These are phyloP conservation scores for Euclidia mi DNA, from an alignment of 2,888 invertebrate species.

Conservation along the genomic window DNA sequence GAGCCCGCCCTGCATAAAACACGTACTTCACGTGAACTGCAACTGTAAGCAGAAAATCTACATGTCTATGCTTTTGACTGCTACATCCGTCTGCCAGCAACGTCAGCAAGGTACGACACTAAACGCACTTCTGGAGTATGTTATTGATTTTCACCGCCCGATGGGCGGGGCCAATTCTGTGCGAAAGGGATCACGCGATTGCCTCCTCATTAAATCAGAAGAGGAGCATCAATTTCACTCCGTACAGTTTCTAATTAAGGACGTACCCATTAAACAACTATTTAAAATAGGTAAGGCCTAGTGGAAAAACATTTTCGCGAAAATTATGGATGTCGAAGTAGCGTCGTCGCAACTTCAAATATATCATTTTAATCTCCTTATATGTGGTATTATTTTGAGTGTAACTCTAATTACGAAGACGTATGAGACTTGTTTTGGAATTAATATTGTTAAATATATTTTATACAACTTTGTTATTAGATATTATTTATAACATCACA, in stretches of 20 bases:
- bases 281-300: slow-evolving; percentile 86
- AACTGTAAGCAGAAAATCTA: slow-evolving; percentile 44
- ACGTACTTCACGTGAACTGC: slow-evolving; percentile 25
- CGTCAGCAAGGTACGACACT: slow-evolving; percentile 85
- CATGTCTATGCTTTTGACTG: slow-evolving; percentile 53
- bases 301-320: slow-evolving; percentile 81
- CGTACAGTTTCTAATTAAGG: slow-evolving; percentile 87
- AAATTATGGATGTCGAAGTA: slow-evolving; percentile 76
- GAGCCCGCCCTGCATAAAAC: slow-evolving; percentile 29
- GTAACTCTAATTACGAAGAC: too few relatives aligned
- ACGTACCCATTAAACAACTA: slow-evolving; percentile 88
- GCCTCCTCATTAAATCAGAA: slow-evolving; percentile 87
- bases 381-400: slow-evolving; percentile 36
- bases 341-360: slow-evolving; percentile 66
- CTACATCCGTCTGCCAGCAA: slow-evolving; percentile 66
- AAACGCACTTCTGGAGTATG: slow-evolving; percentile 88
- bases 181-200: slow-evolving; percentile 88
- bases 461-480: too few relatives aligned
- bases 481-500: too few relatives aligned
- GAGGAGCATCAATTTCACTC: slow-evolving; percentile 83
- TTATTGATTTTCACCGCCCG: slow-evolving; percentile 89
- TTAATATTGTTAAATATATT: too few relatives aligned
- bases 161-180: slow-evolving; percentile 86
- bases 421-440: too few relatives aligned
- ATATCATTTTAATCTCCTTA: slow-evolving; percentile 54